Evolutionary conservation across 2,888 invertebrate genomes (phyloP).

Genomic region (Ernsta delagoae): DNA sequence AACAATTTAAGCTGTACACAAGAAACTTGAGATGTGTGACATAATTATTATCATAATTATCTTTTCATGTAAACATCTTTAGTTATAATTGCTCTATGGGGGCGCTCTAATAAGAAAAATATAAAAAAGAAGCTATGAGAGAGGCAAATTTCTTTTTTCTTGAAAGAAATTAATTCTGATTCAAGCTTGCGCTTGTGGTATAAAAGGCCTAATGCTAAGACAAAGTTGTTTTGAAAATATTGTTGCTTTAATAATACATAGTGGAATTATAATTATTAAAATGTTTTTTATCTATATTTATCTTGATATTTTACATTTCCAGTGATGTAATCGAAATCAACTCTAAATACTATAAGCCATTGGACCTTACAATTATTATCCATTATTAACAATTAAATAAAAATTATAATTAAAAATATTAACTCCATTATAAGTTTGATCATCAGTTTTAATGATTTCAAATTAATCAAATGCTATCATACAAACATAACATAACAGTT

Average conservation of each 20-base stretch:
- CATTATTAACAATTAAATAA: not conserved
- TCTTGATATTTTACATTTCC: not conserved
- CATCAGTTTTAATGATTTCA: conserved; percentile 23
- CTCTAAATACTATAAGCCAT: conserved; percentile 39
- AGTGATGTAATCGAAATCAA: not conserved
- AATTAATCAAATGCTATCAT: not conserved
- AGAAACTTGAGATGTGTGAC: no score
- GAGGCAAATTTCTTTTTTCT: not conserved
- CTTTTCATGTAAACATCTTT: not conserved
- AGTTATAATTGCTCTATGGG: not conserved
- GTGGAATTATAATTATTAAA: not conserved
- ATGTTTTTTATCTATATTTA: not conserved
- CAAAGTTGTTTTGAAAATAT: not conserved
- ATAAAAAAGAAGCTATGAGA: not conserved
- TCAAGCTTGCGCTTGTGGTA: not conserved
- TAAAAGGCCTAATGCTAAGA: conserved; percentile 2
- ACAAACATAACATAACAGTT: no score
- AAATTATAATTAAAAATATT: not conserved
- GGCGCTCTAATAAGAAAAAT: not conserved
- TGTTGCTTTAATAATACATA: not conserved
- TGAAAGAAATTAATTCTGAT: no score
- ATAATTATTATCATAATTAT: no score
- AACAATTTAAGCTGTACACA: conserved; percentile 14
- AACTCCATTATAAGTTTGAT: conserved; percentile 9
- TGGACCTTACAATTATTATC: conserved; percentile 25